Base-by-base conservation (phyloP, 2,797 vertebrate genomes). In the Hoplostethus atlanticus region DNA sequence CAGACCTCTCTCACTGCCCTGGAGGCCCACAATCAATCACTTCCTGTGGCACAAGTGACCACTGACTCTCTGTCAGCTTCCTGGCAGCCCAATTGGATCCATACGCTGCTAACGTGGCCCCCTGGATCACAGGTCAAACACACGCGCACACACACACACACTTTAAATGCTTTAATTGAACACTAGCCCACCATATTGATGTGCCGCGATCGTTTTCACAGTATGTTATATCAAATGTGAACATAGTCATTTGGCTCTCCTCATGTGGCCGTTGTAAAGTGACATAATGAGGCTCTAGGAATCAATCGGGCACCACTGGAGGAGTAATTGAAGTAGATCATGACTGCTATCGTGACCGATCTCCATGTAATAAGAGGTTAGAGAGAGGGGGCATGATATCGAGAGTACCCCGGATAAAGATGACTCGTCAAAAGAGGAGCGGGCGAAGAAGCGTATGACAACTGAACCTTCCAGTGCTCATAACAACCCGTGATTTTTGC, bases 81-180 rank as follows among this genome's bases (percentile, higher is more conserved):
- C 89, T 90, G 92, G 87, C 89, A 91, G 89, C 73, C 85, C 91
- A 92, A 92, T 91, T 92, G 92, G 91, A 94, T 93, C 92, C 91
- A 93, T 93, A 92, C 90, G 84, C 71, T 76, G 84, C 76, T 84
- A 79, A 81, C 62, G 52, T 87, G 87, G 84, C 21, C 87, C 89
- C 64, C 73, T 44, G 78, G 82, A 89, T 84, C 83, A 87, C 84
- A 89, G 91, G 91, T 93, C 91, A 92, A 88, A 90, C 74, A 69
- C 66, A 53, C 53, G 34, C 48, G 31, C 36, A 68, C 71, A 44
- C 52, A 15, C 42, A 68, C 63, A 9, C 75, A 48, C 66, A 73
- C 64, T 21, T 21, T 1, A 72, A 31, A 13, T 79, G 75, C 58
- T 64, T 71, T 58, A n/a, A 46, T 10, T 52, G 68, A 76, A 71